Evolutionary conservation across 2,888 invertebrate genomes (phyloP), one percentile per base, ranked within the genome.

Genomic region (Toxonevra muliebris): DNA sequence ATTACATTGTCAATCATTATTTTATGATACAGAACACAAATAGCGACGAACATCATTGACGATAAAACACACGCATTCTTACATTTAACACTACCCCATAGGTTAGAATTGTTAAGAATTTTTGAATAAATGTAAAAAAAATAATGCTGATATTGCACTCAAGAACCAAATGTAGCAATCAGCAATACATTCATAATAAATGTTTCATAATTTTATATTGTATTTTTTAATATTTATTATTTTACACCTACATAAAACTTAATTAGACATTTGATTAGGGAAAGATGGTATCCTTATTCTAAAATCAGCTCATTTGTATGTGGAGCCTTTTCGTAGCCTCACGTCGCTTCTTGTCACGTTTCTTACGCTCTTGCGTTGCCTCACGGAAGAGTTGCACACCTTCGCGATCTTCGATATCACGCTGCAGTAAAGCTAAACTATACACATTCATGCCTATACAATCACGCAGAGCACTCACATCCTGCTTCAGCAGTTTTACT

Each of bases 371-470:
- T 61, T 87, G 85, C 0, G 90, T 90, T 0, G 93, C 92, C 76
- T 95, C 95, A 68, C 87, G 87, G 86, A 96, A 96, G 73, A 95
- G 86, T 76, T 90, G 90, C 30, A 94, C 89, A 62, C 91, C 90
- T 74, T 93, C 91, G 1, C 88, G 87, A 73, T 91, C 90, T 84
- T 95, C 95, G 12, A 93, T 87, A 72, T 92, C 90, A 64, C 90
- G 88, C 77, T 93, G 92, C 61, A 95, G 80, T 84, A 92, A 91
- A 69, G 90, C 88, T 78, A 97, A 87, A 0, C 93, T 94, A 81
- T 94, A 92, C 72, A 93, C 85, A 86, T 98, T 98, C 82, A 90
- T 92, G 5, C 96, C 97, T 58, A 95, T 89, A 77, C 90, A 88
- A 82, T 96, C 94, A 90, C 96, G 86, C 15, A 88, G 70, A 8